Base-by-base conservation (phyloP, 2,113 vertebrate genomes). In the Actenoides lindsayi region DNA sequence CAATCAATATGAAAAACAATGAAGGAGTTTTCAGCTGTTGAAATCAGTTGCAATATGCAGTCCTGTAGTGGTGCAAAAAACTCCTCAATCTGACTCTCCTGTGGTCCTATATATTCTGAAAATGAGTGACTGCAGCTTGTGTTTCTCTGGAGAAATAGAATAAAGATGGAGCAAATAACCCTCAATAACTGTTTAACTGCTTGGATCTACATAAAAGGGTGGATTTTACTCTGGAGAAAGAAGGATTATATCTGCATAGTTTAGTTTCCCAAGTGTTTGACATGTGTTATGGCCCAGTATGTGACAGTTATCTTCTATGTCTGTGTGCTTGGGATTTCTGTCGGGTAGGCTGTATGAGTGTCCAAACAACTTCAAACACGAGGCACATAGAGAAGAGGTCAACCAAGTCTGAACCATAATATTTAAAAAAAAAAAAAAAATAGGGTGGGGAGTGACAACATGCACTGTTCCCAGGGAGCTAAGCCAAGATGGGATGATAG, bases 181-280 rank as follows among this genome's bases (percentile, higher is more conserved):
- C 31, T 60, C 23, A 44, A 5, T 94, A 93, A 78, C 57, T 70
- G 50, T 90, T 96, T 68, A 44, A 94, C 33, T 73, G 82, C 48
- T 95, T 93, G 56, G 83, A 62, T 62, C 28, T 65, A 17, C 67
- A 42, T 88, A 42, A 80, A 69, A 82, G 76, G 33, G 12, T 84
- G 35, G 83, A 28, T 94, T 96, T 95, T 85, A 50, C 41, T 12
- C 54, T 78, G 44, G 27, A 81, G 51, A 75, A 90, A 62, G 81
- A 88, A 89, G 27, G n/a, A n/a, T n/a, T n/a, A n/a, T n/a, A n/a
- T n/a, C n/a, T n/a, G n/a, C n/a, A n/a, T n/a, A n/a, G n/a, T n/a
- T n/a, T n/a, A n/a, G n/a, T n/a, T n/a, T n/a, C n/a, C n/a, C 70
- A 76, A 83, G 74, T 71, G 16, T 96, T 90, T 86, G 68, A 70